These are phyloP conservation scores for Schizopygopsis malacanthus DNA, from an alignment of 2,797 vertebrate genomes.

Conservation along the genomic window DNA sequence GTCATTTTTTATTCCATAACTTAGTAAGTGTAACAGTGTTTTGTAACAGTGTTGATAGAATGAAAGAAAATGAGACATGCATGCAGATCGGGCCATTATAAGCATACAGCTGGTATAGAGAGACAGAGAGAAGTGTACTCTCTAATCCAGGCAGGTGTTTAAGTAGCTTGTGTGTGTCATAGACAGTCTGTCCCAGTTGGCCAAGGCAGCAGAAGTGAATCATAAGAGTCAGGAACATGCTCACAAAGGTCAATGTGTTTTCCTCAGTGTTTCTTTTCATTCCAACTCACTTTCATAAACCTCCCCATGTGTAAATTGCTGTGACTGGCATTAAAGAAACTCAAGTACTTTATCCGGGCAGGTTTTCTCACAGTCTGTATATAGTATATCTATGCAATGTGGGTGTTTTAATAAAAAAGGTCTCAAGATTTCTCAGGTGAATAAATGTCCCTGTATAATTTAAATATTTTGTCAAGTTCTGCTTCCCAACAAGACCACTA, in stretches of 20 bases:
- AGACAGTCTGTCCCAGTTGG: conserved; percentile 28
- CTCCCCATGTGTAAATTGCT: not conserved
- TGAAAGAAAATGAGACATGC: not conserved
- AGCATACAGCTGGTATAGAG: conserved; percentile 8
- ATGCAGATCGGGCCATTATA: conserved; percentile 22
- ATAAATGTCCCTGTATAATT: not conserved
- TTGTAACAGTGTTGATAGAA: not conserved
- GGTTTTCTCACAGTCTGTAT: not conserved
- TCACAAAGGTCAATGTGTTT: conserved; percentile 26
- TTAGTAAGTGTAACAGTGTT: not conserved
- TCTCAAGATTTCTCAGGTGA: not conserved
- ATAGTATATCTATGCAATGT: not conserved
- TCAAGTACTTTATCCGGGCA: not conserved
- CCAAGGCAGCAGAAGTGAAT: conserved; percentile 31
- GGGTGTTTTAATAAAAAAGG: not conserved
- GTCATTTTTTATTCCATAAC: not conserved
- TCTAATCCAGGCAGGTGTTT: conserved; percentile 50
- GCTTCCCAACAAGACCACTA: not conserved
- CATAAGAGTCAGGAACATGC: conserved; percentile 29
- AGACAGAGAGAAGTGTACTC: conserved; percentile 29
- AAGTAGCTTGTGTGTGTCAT: conserved; percentile 26
- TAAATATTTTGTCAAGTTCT: not conserved
- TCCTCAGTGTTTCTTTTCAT: conserved; percentile 6
- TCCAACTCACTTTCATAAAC: conserved; percentile 9
- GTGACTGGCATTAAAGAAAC: conserved; percentile 2